Base-by-base conservation (phyloP, 2,888 invertebrate species). In the Parnassius smintheus region DNA sequence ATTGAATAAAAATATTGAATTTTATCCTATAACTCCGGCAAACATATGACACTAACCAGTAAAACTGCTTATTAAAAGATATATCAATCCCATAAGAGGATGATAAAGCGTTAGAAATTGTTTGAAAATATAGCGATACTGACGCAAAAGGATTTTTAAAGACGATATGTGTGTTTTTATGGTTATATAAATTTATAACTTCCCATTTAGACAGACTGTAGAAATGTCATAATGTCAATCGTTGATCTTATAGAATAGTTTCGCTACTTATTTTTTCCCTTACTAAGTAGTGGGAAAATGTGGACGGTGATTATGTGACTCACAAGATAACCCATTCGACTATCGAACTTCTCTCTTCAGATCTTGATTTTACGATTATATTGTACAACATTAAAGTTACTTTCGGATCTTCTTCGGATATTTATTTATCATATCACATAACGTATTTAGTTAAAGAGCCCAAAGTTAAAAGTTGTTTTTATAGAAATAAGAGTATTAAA, bases 21-120 rank as follows among this genome's bases (percentile, higher is more conserved):
- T 53, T 46, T 53, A 48, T 41, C 54, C 48, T 54, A 46, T 41
- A 52, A 46, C 22, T 11, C 45, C 13, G 35, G 13, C 11, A 46
- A 46, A 12, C 45, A 49, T 25, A 25, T 13, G 22, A 18, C 8
- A 22, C 11, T 13, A 52, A 62, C 51, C 7, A 35, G 46, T 11
- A 46, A 3, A 45, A 25, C 35, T n/a, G 41, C 53, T 49, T 48
- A 46, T 53, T 50, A 13, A 18, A 25, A 49, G 48, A 57, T 62
- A 57, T 49, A 53, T 62, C 53, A 57, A 48, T 13, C 25, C 62
- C 57, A 48, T 62, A 57, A 49, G 48, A 52, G 57, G 53, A 9
- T 53, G 46, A 11, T 53, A 62, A 48, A 35, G 46, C 18, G 45
- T n/a, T 18, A 46, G 52, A 52, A 25, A 52, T 52, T 52, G 41